Percentiles rank a stretch among this genome's conserved stretches.
Evolutionary conservation across 2,113 vertebrate species (phyloP).

Genomic region (Cryptotis parvus): DNA sequence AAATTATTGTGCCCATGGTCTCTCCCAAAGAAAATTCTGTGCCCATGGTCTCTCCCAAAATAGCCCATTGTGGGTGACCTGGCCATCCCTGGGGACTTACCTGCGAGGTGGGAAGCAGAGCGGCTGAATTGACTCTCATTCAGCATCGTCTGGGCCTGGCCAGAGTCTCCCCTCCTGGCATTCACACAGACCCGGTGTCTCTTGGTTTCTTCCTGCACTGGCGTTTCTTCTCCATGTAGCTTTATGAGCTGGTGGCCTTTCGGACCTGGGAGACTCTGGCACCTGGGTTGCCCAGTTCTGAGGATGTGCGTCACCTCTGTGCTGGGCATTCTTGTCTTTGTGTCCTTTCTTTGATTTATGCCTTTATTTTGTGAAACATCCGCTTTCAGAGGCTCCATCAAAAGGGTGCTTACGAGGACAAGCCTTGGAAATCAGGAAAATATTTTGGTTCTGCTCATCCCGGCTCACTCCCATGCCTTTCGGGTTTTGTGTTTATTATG

Average conservation of each 20-base stretch:
- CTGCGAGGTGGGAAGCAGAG: no score
- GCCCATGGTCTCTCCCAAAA: background rate
- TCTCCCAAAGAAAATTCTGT: no score
- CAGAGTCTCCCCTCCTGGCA: background rate
- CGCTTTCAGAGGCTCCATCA: background rate
- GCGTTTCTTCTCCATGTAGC: background rate
- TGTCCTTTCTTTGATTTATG: slow-evolving; percentile 12
- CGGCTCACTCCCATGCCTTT: background rate
- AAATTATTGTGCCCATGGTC: no score
- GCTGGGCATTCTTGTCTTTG: background rate
- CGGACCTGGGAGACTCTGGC: background rate
- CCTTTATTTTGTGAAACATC: background rate
- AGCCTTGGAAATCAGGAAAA: background rate
- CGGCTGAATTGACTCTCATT: background rate
- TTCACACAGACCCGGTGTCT: background rate
- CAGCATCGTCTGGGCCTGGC: background rate
- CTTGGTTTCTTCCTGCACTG: background rate
- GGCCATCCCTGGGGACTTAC: background rate
- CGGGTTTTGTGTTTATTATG: background rate
- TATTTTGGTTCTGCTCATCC: background rate
- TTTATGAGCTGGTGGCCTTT: background rate
- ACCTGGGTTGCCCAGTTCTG: background rate
- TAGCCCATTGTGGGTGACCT: background rate
- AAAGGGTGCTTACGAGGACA: background rate
- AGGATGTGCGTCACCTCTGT: background rate